phyloP scores from a whole-genome alignment of 2,113 vertebrate genomes.

The Eulemur macaco region DNA sequence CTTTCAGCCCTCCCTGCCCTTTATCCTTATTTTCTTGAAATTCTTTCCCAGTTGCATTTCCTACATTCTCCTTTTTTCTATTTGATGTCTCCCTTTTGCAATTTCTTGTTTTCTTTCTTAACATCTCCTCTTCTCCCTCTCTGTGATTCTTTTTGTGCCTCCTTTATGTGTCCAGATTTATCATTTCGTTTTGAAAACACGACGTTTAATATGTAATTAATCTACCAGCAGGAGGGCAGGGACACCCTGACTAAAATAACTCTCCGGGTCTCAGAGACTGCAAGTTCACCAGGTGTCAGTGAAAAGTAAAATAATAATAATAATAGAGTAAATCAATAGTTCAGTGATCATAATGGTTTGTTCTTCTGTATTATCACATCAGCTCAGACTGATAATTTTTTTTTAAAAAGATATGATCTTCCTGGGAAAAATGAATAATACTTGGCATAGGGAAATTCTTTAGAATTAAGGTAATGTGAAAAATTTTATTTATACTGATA shows the following conservation, averaged over 20 bases:
- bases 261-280: conserved; percentile 54
- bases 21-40: conserved; percentile 68
- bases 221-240: conserved; percentile 73
- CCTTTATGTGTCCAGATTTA: conserved; percentile 65
- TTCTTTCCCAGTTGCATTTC: conserved; percentile 67
- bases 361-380: conserved; percentile 43
- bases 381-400: neutral
- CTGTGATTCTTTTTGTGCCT: conserved; percentile 44
- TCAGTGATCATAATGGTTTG: conserved; percentile 32
- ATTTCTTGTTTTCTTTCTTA: conserved; percentile 60
- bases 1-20: conserved; percentile 60
- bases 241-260: conserved; percentile 70
- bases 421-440: conserved; percentile 13
- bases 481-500: neutral
- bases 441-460: conserved; percentile 20
- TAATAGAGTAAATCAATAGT: conserved; percentile 28
- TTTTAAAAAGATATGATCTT: neutral
- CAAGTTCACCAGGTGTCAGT: conserved; percentile 75
- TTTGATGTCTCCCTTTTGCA: conserved; percentile 61
- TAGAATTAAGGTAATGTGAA: conserved; percentile 40
- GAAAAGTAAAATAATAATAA: conserved; percentile 55
- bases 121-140: neutral
- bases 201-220: conserved; percentile 73
- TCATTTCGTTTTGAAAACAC: conserved; percentile 72
- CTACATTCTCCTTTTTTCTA: conserved; percentile 17